Percentiles rank a stretch among this genome's conserved stretches.
Evolutionary conservation across 2,888 invertebrate species (phyloP).

Genomic region (Hypena proboscidalis): DNA sequence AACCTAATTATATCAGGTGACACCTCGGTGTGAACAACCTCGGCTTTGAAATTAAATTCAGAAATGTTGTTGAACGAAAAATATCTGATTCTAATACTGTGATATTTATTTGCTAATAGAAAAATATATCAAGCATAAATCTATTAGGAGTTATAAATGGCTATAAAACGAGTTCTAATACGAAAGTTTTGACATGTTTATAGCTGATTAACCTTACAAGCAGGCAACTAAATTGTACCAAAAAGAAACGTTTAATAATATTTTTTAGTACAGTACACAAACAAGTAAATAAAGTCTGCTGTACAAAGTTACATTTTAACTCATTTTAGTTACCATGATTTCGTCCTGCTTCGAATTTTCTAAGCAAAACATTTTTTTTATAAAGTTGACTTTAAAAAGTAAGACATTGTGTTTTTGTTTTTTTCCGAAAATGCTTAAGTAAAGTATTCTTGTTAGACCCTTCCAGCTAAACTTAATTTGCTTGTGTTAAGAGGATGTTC

Average conservation of each 20-base stretch:
- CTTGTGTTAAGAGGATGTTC: too few relatives aligned
- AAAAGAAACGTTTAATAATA: constrained; percentile 20
- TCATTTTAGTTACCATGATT: constrained; percentile 24
- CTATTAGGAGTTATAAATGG: not conserved
- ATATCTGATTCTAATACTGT: too few relatives aligned
- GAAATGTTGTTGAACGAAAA: too few relatives aligned
- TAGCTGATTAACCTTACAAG: constrained; percentile 21
- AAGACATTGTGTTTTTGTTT: too few relatives aligned
- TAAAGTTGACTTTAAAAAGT: constrained; percentile 1
- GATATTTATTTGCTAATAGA: not conserved
- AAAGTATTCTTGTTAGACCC: too few relatives aligned
- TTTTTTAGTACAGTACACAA: constrained; percentile 31
- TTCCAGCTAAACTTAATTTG: too few relatives aligned
- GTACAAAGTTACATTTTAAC: constrained; percentile 26
- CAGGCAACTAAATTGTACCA: constrained; percentile 26
- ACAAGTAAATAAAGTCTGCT: constrained; percentile 31
- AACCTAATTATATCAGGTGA: too few relatives aligned
- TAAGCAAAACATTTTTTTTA: constrained; percentile 20
- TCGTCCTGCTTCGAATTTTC: too few relatives aligned
- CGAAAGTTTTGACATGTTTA: constrained; percentile 24
- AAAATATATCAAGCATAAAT: not conserved
- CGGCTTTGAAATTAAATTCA: too few relatives aligned
- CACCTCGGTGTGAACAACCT: too few relatives aligned
- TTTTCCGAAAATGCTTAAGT: too few relatives aligned
- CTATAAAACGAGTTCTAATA: constrained; percentile 4